Base-by-base conservation (phyloP, 2,888 invertebrate species). In the Drosophila anomalipes region DNA sequence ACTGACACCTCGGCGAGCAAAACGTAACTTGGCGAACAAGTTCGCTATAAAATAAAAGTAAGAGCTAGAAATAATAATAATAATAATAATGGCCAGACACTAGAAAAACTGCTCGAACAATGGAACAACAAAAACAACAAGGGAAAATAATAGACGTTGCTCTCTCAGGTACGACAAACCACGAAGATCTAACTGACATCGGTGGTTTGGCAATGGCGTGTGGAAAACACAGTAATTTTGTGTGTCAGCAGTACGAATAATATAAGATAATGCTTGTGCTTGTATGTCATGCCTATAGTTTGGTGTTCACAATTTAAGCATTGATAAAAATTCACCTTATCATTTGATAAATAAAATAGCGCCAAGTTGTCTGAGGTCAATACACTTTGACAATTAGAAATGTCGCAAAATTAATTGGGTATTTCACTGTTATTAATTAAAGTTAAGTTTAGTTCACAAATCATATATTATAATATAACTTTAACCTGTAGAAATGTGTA, bases 211-310 rank as follows among this genome's bases (percentile, higher is more conserved):
- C 39, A 78, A 74, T 57, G 56, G 16, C 37, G 30, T 62, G 52
- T 28, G 39, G 32, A 54, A 51, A 41, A 47, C 32, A 33, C 44
- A 51, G 51, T 28, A 61, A 70, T 73, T 79, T 67, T 63, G 57
- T 79, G 58, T 72, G 82, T 68, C 75, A 81, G 53, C 67, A 63
- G 63, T 49, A 47, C 60, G 76, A 76, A 66, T 44, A 30, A 56
- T 52, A 52, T 54, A 58, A 22, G 52, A 64, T 51, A 72, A 60
- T 60, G 58, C 22, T 52, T 35, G 32, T 37, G 14, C 51, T 26
- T 47, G 30, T 41, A 3, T n/a, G 49, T 14, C 56, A n/a, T 14
- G 33, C 12, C 28, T 12, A 30, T 57, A 22, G 44, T 14, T 19
- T 33, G 28, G 28, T 16, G 33, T 28, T 16, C 5, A 16, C 22